phyloP scores from a whole-genome alignment of 2,113 vertebrate species.

The Nipponia nippon region DNA sequence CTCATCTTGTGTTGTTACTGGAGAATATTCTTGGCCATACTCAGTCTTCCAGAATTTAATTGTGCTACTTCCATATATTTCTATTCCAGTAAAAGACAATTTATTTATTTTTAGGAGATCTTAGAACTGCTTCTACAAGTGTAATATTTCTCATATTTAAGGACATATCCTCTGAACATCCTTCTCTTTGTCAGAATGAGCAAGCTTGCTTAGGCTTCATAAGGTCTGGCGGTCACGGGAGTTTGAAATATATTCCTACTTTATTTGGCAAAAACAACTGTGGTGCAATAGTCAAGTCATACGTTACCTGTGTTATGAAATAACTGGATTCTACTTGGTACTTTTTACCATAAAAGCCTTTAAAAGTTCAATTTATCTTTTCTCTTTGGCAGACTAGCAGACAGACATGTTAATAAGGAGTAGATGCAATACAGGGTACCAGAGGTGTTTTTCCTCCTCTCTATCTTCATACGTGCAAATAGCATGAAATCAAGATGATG shows the following conservation, averaged over 20 bases:
- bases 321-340: background rate
- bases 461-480: background rate
- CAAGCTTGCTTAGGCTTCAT: background rate
- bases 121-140: background rate
- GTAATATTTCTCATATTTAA: background rate
- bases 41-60: background rate
- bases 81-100: background rate
- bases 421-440: background rate
- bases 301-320: background rate
- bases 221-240: background rate
- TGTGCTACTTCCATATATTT: background rate
- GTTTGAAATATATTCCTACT: constrained; percentile 21
- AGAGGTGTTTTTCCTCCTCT: background rate
- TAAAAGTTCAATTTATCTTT: background rate
- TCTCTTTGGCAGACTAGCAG: background rate
- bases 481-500: background rate
- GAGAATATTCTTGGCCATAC: background rate
- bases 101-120: background rate
- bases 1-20: background rate
- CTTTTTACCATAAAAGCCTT: background rate
- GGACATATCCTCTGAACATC: background rate
- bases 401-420: background rate
- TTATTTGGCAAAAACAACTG: constrained; percentile 65
- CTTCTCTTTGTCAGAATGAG: background rate
- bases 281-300: constrained; percentile 32